Conservation (phyloP, 2,888 invertebrate genomes). For the Idaea dimidiata region DNA sequence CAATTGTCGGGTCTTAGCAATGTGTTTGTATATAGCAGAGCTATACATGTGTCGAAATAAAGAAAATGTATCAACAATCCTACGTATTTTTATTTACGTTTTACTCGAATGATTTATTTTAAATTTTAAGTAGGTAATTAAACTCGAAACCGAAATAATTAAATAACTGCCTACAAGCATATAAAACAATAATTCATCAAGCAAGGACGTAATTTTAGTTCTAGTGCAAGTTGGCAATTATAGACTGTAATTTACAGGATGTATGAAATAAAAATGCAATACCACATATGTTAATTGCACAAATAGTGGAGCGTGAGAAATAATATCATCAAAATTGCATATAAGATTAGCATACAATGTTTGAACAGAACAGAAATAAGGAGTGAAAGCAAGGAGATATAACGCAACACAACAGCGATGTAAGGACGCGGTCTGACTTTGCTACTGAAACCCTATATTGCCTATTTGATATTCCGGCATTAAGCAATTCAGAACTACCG, state of each 20-base stretch:
- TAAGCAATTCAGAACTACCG: conserved; percentile 46
- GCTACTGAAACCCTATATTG: conserved; percentile 40
- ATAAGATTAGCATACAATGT: conserved; percentile 60
- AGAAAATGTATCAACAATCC: conserved; percentile 10
- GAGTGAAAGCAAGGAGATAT: conserved; percentile 51
- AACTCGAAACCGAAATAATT: not conserved
- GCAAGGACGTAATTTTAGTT: not conserved
- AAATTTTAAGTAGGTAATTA: not conserved
- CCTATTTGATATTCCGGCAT: conserved; percentile 53
- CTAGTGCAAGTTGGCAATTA: conserved; percentile 3
- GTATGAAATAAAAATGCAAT: conserved; percentile 4
- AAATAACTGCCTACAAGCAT: not conserved
- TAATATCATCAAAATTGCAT: conserved; percentile 48
- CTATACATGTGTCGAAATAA: conserved; percentile 19
- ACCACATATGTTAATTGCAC: conserved; percentile 15
- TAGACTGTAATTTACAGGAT: conserved; percentile 2
- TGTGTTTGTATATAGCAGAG: conserved; percentile 30
- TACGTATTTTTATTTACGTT: not conserved
- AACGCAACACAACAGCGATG: conserved; percentile 19
- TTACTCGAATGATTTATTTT: not conserved
- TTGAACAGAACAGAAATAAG: conserved; percentile 45
- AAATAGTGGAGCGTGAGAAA: conserved; percentile 59
- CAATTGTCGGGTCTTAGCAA: conserved; percentile 24
- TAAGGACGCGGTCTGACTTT: conserved; percentile 14
- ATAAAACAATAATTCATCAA: not conserved